A percentile compares a stretch with the other conserved stretches of the same genome.
phyloP scores from a whole-genome alignment of 2,113 vertebrate species.

The Nesoenas mayeri region DNA sequence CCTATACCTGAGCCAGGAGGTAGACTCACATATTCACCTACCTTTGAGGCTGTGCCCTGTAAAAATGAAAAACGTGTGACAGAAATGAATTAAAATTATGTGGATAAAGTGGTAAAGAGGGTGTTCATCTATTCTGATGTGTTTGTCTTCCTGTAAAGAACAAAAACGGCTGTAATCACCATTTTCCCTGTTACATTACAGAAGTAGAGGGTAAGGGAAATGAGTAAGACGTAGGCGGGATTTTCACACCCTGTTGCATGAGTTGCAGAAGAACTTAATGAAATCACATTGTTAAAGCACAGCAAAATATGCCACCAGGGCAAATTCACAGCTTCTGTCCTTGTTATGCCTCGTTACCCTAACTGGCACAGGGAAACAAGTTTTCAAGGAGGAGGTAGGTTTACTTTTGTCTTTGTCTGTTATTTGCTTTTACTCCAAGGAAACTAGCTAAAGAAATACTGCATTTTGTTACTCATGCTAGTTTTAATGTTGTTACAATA shows the following conservation, averaged over 20 bases:
- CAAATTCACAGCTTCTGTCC: neutral
- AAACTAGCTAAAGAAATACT: neutral
- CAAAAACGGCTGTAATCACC: neutral
- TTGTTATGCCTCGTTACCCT: neutral
- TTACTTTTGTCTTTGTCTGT: neutral
- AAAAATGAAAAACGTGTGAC: neutral
- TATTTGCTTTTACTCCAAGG: neutral
- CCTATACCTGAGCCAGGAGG: neutral
- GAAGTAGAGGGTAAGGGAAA: neutral
- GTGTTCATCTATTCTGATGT: neutral
- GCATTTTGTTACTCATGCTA: neutral
- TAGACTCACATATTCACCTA: neutral
- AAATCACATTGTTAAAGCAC: neutral
- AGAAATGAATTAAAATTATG: neutral
- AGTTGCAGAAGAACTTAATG: neutral
- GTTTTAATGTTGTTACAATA: neutral
- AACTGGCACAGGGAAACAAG: neutral
- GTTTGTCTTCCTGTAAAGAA: neutral
- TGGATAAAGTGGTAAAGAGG: neutral
- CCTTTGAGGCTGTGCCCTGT: neutral
- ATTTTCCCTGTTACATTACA: neutral
- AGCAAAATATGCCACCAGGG: neutral
- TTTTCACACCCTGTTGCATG: neutral
- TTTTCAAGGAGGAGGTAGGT: slow-evolving; percentile 33
- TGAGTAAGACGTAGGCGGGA: slow-evolving; percentile 7